A percentile compares a stretch with the other conserved stretches of the same genome.
Evolutionary conservation across 2,888 invertebrate genomes (phyloP).

Genomic region (Trissolcus japonicus): DNA sequence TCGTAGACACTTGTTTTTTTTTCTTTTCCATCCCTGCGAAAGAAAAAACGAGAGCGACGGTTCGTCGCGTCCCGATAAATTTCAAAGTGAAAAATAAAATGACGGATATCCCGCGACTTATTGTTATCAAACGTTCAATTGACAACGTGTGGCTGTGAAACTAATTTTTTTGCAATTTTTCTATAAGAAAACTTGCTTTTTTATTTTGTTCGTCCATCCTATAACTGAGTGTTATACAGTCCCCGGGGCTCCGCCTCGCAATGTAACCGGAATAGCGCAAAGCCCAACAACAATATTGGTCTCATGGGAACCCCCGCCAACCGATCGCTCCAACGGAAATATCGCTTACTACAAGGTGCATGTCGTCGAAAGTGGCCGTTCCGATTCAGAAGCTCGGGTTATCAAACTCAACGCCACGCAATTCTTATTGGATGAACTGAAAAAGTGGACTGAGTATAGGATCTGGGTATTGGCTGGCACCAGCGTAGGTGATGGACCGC

Average conservation of each 20-base stretch:
- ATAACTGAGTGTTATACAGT: conserved; percentile 82
- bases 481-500: conserved; percentile 96
- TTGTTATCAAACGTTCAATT: conserved; percentile 16
- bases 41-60: too few species aligned
- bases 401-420: conserved; percentile 87
- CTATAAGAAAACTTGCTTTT: conserved; percentile 59
- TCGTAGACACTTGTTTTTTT: too few species aligned
- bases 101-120: too few species aligned
- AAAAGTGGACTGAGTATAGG: conserved; percentile 96
- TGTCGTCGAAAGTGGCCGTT: conserved; percentile 89
- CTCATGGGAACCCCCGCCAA: conserved; percentile 94
- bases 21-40: too few species aligned
- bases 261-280: conserved; percentile 91
- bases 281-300: conserved; percentile 93
- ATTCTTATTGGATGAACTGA: conserved; percentile 91
- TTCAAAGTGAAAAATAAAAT: too few species aligned
- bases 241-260: conserved; percentile 97
- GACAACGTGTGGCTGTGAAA: conserved; percentile 63
- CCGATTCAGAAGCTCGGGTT: conserved; percentile 89
- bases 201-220: conserved; percentile 75
- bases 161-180: conserved; percentile 66
- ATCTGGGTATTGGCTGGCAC: conserved; percentile 98
- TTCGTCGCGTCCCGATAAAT: too few species aligned
- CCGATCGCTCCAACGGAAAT: conserved; percentile 92
- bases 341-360: conserved; percentile 97